Base-by-base conservation (phyloP, 1,140 invertebrate genomes). In the Chlorops oryzae region DNA sequence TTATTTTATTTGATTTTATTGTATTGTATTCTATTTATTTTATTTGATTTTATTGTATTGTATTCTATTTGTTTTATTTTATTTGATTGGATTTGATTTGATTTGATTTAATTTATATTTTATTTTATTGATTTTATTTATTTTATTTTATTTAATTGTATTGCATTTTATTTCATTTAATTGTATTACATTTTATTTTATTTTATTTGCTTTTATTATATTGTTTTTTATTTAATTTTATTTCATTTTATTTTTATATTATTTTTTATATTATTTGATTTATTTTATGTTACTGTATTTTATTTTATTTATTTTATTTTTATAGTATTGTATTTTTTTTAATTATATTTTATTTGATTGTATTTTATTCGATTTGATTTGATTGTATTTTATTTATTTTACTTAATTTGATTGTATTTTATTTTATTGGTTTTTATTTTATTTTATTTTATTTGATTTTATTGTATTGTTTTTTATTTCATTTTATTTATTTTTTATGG, bases 1-100 rank as follows among this genome's bases (percentile, higher is more conserved):
- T n/a, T n/a, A n/a, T n/a, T n/a, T n/a, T n/a, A n/a, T n/a, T n/a
- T n/a, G n/a, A n/a, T n/a, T n/a, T n/a, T n/a, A n/a, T n/a, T n/a
- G n/a, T n/a, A n/a, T n/a, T n/a, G n/a, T n/a, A n/a, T n/a, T n/a
- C n/a, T n/a, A n/a, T n/a, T n/a, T n/a, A n/a, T n/a, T n/a, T n/a
- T n/a, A n/a, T n/a, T n/a, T n/a, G n/a, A n/a, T n/a, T n/a, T n/a
- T n/a, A n/a, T n/a, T n/a, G n/a, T n/a, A n/a, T n/a, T n/a, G n/a
- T n/a, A n/a, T n/a, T 32, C 23, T 51, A 22, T 37, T 44, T 38
- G 34, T 45, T 51, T 21, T 23, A 46, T 50, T 38, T 50, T 28
- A 44, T 47, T 32, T 37, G 12, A 32, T 10, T 32, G 9, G 9
- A 15, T 47, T 47, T 38, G 37, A 37, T 38, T 47, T 47, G 37